phyloP scores from a whole-genome alignment of 2,113 vertebrate genomes.

The Oriolus oriolus region DNA sequence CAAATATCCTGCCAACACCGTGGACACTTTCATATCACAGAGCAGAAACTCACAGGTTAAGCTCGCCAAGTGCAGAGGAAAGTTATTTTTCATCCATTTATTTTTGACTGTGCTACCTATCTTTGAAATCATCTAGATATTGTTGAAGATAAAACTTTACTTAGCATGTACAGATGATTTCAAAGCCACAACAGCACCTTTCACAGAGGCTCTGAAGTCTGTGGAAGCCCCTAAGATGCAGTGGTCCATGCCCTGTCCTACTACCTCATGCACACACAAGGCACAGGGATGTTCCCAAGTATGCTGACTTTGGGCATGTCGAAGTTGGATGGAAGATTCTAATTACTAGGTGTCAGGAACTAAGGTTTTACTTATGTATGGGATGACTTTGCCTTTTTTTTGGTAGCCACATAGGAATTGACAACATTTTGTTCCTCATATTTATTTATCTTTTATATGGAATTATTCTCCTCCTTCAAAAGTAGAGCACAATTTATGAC shows the following conservation, averaged over 20 bases:
- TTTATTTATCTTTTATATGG: constrained; percentile 36
- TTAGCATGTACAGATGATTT: neutral
- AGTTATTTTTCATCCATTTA: neutral
- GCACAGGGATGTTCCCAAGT: neutral
- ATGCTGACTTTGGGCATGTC: neutral
- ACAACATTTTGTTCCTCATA: neutral
- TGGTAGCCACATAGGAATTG: neutral
- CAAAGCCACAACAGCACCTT: neutral
- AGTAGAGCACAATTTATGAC: constrained; percentile 55
- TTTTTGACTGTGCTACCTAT: neutral
- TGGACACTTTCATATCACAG: neutral
- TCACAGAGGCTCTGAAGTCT: neutral
- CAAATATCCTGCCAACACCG: neutral
- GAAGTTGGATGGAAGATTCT: neutral
- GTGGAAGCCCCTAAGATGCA: neutral
- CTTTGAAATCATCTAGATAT: neutral
- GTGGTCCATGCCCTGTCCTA: neutral
- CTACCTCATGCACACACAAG: rapidly evolving
- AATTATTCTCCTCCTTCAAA: constrained; percentile 44
- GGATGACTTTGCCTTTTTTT: constrained; percentile 7
- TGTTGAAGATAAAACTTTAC: neutral
- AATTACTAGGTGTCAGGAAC: neutral
- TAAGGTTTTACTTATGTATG: neutral
- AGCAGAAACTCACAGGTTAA: neutral
- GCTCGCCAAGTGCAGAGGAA: neutral